Base-by-base conservation (phyloP, 2,797 vertebrate species). In the Microctenopoma steveboyesi region DNA sequence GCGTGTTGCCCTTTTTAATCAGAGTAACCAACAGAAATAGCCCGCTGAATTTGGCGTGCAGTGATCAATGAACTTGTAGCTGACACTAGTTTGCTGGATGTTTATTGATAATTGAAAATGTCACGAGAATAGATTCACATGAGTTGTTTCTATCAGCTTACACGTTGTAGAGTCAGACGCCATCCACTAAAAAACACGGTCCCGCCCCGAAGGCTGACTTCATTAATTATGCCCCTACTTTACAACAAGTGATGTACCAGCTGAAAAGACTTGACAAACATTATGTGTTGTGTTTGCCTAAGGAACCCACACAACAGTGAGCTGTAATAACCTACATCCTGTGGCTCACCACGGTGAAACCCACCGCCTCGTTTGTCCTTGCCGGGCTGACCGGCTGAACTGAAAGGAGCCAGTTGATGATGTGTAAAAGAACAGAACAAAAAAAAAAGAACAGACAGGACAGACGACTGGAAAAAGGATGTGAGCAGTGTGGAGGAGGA, bases 341-440 rank as follows among this genome's bases (percentile, higher is more conserved):
- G 35, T 13, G 13, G 5, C 18, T 28, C 13, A 25, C 47, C 15
- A 22, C 30, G 30, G 13, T 15, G 37, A 64, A 50, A 37, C 53
- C 72, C 62, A 60, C 47, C 7, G 4, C 61, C 67, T 68, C 57
- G 52, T 71, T 83, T 77, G 82, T 84, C 81, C 81, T 85, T 81
- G 85, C 80, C 75, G 53, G 58, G 72, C 27, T 69, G 68, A 78
- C 72, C 83, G 50, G 74, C 72, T 49, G 64, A 54, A 65, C 73
- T 22, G 77, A 83, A 82, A 79, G 67, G 82, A 84, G 68, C 64
- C 62, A 84, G 86, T 64, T 69, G 65, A 78, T 59, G 60, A 6
- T 10, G 55, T 42, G 67, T 57, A 54, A 50, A 22, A 77, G 57
- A 56, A 35, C 2, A 22, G 22, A 35, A 5, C 7, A 35, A 35